These are phyloP conservation scores for Eilema sororculum DNA, from an alignment of 2,888 invertebrate genomes.

Conservation along the genomic window DNA sequence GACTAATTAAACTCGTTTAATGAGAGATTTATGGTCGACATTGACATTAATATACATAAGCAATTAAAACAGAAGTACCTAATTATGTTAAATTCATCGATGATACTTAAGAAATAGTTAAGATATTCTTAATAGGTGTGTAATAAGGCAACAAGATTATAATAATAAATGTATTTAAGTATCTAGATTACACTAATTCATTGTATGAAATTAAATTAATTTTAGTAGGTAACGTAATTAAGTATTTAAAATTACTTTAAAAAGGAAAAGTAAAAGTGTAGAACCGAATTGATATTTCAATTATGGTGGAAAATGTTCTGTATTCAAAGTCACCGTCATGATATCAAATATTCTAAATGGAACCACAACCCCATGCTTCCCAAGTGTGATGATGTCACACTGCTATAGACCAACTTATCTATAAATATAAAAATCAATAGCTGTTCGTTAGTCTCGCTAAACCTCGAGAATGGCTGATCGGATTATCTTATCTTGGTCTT, in stretches of 20 bases:
- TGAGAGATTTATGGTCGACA: background rate
- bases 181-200: background rate
- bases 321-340: background rate
- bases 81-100: background rate
- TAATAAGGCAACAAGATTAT: background rate
- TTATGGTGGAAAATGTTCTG: too few species aligned
- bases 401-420: too few species aligned
- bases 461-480: too few species aligned
- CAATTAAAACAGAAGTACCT: constrained; percentile 9
- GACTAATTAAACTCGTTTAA: constrained; percentile 4
- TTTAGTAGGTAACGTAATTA: too few species aligned
- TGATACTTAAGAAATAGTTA: background rate
- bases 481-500: too few species aligned
- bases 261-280: background rate
- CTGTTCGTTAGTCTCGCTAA: too few species aligned
- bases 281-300: background rate
- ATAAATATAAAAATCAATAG: too few species aligned
- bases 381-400: too few species aligned
- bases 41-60: constrained; percentile 5
- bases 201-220: background rate
- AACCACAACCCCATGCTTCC: too few species aligned
- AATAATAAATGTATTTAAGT: background rate
- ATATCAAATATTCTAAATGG: background rate
- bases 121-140: background rate
- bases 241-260: background rate